Conservation (phyloP, 2,888 invertebrate genomes). For the Drosophila lutescens region DNA sequence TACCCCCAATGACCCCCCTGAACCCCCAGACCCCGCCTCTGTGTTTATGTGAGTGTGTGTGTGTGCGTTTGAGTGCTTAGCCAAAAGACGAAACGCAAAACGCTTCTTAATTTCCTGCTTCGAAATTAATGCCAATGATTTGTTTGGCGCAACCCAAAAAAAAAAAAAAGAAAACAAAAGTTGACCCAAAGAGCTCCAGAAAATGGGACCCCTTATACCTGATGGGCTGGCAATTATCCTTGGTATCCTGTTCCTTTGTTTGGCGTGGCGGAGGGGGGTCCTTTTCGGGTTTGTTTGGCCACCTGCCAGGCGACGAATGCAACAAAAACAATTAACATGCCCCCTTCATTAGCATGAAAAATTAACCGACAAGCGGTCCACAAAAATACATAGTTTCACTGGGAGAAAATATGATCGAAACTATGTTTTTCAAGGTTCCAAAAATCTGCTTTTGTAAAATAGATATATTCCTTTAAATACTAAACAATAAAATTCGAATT, state of each 20-base stretch:
- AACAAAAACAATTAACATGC: slow-evolving; percentile 52
- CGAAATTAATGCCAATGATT: slow-evolving; percentile 58
- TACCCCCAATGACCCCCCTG: slow-evolving; percentile 1
- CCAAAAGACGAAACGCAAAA: slow-evolving; percentile 44
- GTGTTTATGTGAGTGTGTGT: background rate
- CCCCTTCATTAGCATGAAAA: slow-evolving; percentile 58
- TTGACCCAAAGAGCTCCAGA: background rate
- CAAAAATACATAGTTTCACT: slow-evolving; percentile 6
- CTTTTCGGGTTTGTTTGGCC: slow-evolving; percentile 26
- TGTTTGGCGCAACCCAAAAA: slow-evolving; percentile 32
- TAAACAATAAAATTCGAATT: too few relatives aligned
- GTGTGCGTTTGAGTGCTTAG: slow-evolving; percentile 27
- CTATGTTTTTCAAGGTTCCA: too few relatives aligned
- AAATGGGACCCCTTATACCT: slow-evolving; percentile 4
- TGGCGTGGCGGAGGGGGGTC: background rate
- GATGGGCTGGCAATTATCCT: slow-evolving; percentile 39
- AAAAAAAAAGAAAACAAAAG: background rate
- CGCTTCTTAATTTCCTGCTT: slow-evolving; percentile 62
- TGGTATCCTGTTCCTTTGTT: slow-evolving; percentile 6
- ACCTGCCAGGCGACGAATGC: slow-evolving; percentile 26
- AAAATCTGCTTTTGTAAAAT: too few relatives aligned
- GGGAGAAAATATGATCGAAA: background rate
- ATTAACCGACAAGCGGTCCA: slow-evolving; percentile 33
- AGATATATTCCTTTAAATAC: too few relatives aligned
- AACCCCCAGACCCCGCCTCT: background rate